Evolutionary conservation across 1,140 invertebrate genomes (phyloP).

Genomic region (Leptoteleia sp.): DNA sequence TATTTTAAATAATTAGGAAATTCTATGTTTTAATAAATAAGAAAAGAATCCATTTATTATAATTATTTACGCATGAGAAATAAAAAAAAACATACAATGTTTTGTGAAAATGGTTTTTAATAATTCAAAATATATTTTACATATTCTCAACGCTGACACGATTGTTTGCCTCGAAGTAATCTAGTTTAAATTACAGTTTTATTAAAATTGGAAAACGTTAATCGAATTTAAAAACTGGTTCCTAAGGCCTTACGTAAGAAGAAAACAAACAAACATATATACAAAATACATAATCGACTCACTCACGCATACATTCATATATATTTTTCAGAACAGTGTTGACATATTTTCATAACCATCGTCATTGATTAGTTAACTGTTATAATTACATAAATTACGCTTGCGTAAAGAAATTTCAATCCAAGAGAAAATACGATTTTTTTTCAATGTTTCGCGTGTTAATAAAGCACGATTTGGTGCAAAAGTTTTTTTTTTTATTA

Average conservation of each 20-base stretch:
- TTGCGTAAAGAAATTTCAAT: slow-evolving; percentile 3
- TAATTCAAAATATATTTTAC: slow-evolving; percentile 56
- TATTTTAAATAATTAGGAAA: no score
- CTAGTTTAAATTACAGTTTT: slow-evolving; percentile 12
- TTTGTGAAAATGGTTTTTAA: slow-evolving; percentile 44
- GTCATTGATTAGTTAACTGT: slow-evolving; percentile 20
- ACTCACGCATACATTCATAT: slow-evolving; percentile 18
- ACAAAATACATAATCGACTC: slow-evolving; percentile 6
- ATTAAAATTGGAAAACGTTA: slow-evolving; percentile 6
- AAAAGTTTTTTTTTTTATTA: background rate
- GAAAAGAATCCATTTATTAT: background rate
- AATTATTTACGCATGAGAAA: background rate
- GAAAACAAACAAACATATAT: slow-evolving; percentile 42
- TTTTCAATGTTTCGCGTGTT: background rate
- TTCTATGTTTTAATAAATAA: background rate
- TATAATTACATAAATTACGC: slow-evolving; percentile 39
- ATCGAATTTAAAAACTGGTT: slow-evolving; percentile 19
- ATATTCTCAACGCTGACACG: slow-evolving; percentile 15
- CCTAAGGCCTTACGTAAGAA: slow-evolving; percentile 27
- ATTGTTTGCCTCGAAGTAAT: slow-evolving; percentile 12
- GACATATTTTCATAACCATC: slow-evolving; percentile 20
- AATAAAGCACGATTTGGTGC: slow-evolving; percentile 6
- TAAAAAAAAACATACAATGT: background rate
- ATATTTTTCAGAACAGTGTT: slow-evolving; percentile 19
- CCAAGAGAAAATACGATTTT: slow-evolving; percentile 13